phyloP scores from a whole-genome alignment of 30 jellyfish, hydroid and myxozoan species.

The Haliclystus octoradiatus region DNA sequence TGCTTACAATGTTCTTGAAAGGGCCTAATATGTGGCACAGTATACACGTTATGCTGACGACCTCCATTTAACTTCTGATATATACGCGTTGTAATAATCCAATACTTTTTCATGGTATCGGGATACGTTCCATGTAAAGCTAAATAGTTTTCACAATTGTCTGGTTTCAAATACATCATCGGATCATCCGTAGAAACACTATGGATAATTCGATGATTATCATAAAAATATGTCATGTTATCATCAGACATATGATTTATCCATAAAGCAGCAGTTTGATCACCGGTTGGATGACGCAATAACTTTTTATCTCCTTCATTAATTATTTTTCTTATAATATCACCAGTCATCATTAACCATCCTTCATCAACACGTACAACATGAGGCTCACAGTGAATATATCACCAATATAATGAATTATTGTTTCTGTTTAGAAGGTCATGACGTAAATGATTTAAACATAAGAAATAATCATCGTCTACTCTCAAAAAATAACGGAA shows the following conservation, averaged over 20 bases:
- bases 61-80: neutral
- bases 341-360: too few relatives aligned
- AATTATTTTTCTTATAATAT: too few relatives aligned
- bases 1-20: conserved; percentile 30
- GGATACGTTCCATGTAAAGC: conserved; percentile 88
- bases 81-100: conserved; percentile 33
- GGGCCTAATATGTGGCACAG: conserved; percentile 35
- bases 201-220: conserved; percentile 66
- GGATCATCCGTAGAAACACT: conserved; percentile 46
- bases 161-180: conserved; percentile 11
- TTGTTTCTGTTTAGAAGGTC: conserved; percentile 78
- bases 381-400: conserved; percentile 51
- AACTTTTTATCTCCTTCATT: conserved; percentile 48
- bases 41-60: conserved; percentile 6
- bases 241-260: conserved; percentile 34
- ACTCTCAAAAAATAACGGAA: conserved; percentile 72
- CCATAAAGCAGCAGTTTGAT: conserved; percentile 94
- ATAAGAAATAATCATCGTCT: conserved; percentile 79
- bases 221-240: conserved; percentile 63
- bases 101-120: conserved; percentile 42
- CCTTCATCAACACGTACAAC: conserved; percentile 90
- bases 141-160: conserved; percentile 44
- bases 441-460: conserved; percentile 56
- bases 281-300: conserved; percentile 91
- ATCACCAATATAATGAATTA: conserved; percentile 77